Conservation (phyloP, 1,140 invertebrate species). For the Calosoma granatense region DNA sequence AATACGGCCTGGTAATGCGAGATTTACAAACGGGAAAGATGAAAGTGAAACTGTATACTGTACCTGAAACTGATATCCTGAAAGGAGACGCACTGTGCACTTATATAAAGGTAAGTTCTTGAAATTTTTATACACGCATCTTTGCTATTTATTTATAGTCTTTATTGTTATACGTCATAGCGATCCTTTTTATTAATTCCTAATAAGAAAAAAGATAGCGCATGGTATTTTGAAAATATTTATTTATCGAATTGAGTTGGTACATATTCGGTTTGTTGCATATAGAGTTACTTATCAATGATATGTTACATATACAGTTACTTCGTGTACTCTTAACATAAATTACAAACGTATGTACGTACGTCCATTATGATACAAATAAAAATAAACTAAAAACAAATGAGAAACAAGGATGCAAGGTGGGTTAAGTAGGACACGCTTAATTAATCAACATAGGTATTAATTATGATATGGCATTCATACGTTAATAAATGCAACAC, state of each 20-base stretch:
- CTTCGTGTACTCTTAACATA: too few species aligned
- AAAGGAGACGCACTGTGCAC: constrained; percentile 97
- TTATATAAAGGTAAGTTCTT: constrained; percentile 75
- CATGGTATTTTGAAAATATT: background rate
- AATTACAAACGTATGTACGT: too few species aligned
- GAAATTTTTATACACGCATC: constrained; percentile 11
- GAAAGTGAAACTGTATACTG: constrained; percentile 91
- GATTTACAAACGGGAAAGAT: constrained; percentile 74
- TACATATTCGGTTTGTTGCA: background rate
- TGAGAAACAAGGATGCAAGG: background rate
- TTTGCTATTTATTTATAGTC: constrained; percentile 14
- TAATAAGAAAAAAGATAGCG: too few species aligned
- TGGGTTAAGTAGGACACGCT: background rate
- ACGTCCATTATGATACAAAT: too few species aligned
- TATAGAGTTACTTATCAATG: background rate
- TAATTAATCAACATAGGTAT: background rate
- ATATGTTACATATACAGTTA: background rate
- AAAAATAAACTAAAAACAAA: background rate
- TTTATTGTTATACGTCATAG: too few species aligned
- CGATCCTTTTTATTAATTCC: too few species aligned
- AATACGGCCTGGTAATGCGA: constrained; percentile 91
- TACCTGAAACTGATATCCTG: constrained; percentile 65
- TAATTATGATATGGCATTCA: background rate
- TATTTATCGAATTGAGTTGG: background rate
- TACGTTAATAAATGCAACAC: constrained; percentile 2